Conservation (phyloP, 2,888 invertebrate species). For the Lobophora halterata region DNA sequence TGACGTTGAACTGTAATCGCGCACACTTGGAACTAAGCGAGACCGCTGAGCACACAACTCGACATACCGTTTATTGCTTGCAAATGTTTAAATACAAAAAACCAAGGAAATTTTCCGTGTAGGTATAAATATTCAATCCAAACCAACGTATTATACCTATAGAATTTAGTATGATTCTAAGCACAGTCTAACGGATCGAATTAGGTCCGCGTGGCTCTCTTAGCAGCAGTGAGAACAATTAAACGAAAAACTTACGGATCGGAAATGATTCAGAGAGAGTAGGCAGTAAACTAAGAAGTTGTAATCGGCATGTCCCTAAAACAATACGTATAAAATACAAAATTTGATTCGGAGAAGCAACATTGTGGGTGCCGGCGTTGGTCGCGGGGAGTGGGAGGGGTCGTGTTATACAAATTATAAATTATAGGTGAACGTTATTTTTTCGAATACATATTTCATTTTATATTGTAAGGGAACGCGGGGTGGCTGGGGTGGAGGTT, state of each 20-base stretch:
- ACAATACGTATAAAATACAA: constrained; percentile 28
- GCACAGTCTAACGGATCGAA: too few relatives aligned
- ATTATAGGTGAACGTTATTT: constrained; percentile 78
- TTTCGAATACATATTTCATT: constrained; percentile 78
- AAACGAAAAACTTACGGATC: too few relatives aligned
- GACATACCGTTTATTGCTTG: constrained; percentile 36
- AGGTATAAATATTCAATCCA: too few relatives aligned
- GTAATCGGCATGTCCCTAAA: constrained; percentile 13
- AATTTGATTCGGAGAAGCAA: constrained; percentile 36
- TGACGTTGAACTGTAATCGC: constrained; percentile 42
- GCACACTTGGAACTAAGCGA: constrained; percentile 50
- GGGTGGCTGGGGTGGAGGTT: constrained; percentile 69
- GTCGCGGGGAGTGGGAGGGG: constrained; percentile 33
- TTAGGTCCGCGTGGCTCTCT: too few relatives aligned
- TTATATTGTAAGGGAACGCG: constrained; percentile 71
- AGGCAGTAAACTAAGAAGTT: constrained; percentile 11
- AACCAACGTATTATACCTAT: too few relatives aligned
- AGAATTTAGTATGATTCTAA: too few relatives aligned
- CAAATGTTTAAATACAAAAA: constrained; percentile 39
- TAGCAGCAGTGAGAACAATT: too few relatives aligned
- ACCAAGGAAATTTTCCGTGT: constrained; percentile 26
- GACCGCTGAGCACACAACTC: constrained; percentile 40
- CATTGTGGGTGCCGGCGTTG: constrained; percentile 24
- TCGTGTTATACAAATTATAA: constrained; percentile 73
- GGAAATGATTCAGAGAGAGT: too few relatives aligned